A percentile compares a stretch with the other conserved stretches of the same genome.
phyloP scores from a whole-genome alignment of 37 sponge, comb jelly and placozoan species.

The Trichoplax adhaerens region DNA sequence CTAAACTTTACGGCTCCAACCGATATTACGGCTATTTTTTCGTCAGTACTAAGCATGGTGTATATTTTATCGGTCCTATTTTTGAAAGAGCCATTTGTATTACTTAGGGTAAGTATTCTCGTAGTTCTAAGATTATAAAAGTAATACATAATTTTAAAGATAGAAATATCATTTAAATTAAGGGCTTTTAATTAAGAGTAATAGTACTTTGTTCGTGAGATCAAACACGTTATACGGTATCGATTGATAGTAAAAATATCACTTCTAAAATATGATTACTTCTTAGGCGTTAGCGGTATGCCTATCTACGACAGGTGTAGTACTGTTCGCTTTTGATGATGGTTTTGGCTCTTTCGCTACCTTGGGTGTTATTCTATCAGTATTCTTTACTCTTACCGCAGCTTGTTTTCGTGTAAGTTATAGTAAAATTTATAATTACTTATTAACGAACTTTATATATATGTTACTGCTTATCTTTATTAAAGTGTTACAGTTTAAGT shows the following conservation, averaged over 20 bases:
- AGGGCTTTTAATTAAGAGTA: no score
- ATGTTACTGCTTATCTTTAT: no score
- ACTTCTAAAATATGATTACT: neutral
- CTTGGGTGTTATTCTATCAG: conserved; percentile 42
- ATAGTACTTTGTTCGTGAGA: no score
- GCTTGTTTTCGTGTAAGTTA: conserved; percentile 56
- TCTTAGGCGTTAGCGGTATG: conserved; percentile 43
- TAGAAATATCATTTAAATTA: no score
- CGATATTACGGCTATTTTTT: conserved; percentile 79
- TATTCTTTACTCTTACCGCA: conserved; percentile 63
- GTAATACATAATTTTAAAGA: no score
- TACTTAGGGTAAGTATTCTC: conserved; percentile 38
- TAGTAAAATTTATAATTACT: neutral
- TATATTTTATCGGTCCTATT: conserved; percentile 53
- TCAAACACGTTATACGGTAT: no score
- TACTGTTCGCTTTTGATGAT: conserved; percentile 63
- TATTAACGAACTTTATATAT: no score
- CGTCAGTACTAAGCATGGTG: conserved; percentile 76
- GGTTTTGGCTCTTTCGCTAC: conserved; percentile 52
- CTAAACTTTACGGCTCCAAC: conserved; percentile 38
- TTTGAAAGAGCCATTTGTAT: conserved; percentile 45
- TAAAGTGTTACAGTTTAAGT: no score
- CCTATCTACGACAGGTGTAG: conserved; percentile 52
- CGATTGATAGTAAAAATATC: no score
- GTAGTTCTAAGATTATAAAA: no score